These are phyloP conservation scores for Lutjanus argentimaculatus DNA, from an alignment of 2,797 vertebrate genomes.

Conservation along the genomic window DNA sequence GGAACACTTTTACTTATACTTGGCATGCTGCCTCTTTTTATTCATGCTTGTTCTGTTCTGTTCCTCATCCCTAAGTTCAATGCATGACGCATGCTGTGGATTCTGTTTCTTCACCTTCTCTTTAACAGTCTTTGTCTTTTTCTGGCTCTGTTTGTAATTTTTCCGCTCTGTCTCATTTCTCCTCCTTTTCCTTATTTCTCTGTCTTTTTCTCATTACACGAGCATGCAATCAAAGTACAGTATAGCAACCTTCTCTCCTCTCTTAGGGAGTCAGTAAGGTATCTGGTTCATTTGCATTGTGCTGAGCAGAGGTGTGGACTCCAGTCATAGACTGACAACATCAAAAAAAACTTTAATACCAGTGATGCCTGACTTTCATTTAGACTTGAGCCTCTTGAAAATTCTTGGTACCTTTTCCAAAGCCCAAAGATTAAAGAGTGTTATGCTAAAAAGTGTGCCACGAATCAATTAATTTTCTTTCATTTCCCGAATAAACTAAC, in stretches of 20 bases:
- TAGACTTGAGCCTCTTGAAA: too few relatives aligned
- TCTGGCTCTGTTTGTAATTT: not conserved
- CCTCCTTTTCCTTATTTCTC: not conserved
- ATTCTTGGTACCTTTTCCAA: too few relatives aligned
- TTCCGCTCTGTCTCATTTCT: slow-evolving; percentile 2
- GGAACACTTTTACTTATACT: slow-evolving; percentile 69
- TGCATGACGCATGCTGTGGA: slow-evolving; percentile 26
- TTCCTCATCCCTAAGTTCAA: slow-evolving; percentile 20
- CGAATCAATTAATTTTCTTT: too few relatives aligned
- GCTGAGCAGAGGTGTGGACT: not conserved
- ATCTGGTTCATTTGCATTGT: slow-evolving; percentile 15
- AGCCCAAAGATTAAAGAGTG: too few relatives aligned
- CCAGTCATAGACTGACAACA: too few relatives aligned
- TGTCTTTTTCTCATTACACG: slow-evolving; percentile 26
- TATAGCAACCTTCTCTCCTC: slow-evolving; percentile 48
- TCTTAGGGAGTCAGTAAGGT: slow-evolving; percentile 16
- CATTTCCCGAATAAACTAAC: too few relatives aligned
- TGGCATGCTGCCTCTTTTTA: slow-evolving; percentile 75
- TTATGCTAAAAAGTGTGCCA: too few relatives aligned
- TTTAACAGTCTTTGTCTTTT: not conserved
- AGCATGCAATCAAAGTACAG: slow-evolving; percentile 52
- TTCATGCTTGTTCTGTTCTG: slow-evolving; percentile 19
- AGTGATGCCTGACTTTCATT: too few relatives aligned
- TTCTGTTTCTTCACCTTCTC: slow-evolving; percentile 3
- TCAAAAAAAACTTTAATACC: too few relatives aligned